Evolutionary conservation across 2,797 vertebrate species (phyloP).

Genomic region (Schizopygopsis malacanthus): DNA sequence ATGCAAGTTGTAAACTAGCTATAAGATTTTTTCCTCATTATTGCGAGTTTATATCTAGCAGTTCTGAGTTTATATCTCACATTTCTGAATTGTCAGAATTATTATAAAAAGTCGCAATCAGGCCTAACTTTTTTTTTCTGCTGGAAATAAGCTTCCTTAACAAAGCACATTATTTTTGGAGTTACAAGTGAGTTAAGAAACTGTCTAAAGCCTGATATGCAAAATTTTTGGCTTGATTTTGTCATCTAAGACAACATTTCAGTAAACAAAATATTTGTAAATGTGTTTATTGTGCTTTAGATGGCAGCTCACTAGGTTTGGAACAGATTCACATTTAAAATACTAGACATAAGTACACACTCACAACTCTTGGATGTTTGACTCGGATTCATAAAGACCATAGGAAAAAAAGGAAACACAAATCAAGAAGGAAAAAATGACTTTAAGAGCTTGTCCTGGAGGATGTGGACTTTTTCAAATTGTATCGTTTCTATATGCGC

Average conservation of each 20-base stretch:
- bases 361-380: constrained; percentile 75
- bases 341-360: constrained; percentile 50
- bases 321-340: constrained; percentile 36
- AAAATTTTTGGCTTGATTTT: background rate
- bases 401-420: constrained; percentile 43
- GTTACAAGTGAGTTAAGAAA: background rate
- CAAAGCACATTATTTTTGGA: background rate
- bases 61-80: background rate
- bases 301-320: constrained; percentile 18
- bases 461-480: constrained; percentile 65
- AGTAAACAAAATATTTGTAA: background rate
- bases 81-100: background rate
- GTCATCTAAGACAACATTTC: background rate
- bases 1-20: background rate
- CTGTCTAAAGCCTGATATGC: background rate
- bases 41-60: background rate
- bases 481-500: constrained; percentile 73
- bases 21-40: background rate
- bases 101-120: background rate
- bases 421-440: constrained; percentile 48
- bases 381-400: constrained; percentile 58
- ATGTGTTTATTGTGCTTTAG: background rate
- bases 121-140: background rate
- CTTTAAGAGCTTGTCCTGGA: constrained; percentile 57
- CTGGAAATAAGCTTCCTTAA: background rate